These are phyloP conservation scores for Bombylius major DNA, from an alignment of 2,888 invertebrate species.

Conservation along the genomic window DNA sequence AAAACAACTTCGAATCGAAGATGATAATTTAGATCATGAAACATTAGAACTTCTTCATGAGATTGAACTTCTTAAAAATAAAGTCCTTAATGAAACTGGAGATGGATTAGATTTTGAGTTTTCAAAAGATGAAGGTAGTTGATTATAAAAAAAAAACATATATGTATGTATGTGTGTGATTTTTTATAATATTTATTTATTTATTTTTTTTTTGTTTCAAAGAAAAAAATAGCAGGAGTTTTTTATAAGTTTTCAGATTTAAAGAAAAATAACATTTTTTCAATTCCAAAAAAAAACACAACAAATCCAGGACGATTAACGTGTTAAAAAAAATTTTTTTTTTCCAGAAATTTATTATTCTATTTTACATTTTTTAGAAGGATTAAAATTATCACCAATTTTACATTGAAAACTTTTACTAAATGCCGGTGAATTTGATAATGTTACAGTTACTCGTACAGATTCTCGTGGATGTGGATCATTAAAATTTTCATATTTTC, in stretches of 20 bases:
- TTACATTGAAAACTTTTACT: neutral
- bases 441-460: neutral
- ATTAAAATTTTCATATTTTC: neutral
- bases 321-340: no score
- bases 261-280: no score
- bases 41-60: constrained; percentile 52
- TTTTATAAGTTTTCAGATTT: no score
- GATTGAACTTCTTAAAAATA: constrained; percentile 52
- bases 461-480: neutral
- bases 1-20: constrained; percentile 31
- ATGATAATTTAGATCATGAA: constrained; percentile 46
- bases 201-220: no score
- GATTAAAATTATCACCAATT: neutral
- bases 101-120: constrained; percentile 24
- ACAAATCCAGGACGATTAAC: no score
- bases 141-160: constrained; percentile 3
- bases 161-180: neutral
- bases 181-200: no score
- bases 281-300: no score
- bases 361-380: neutral
- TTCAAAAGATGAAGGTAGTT: constrained; percentile 6
- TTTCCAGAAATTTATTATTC: neutral
- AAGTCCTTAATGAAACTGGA: constrained; percentile 53
- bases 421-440: neutral
- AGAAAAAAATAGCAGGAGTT: neutral